Evolutionary conservation across 2,113 vertebrate species (phyloP), one percentile per base, ranked within the genome.

Genomic region (Eublepharis macularius): DNA sequence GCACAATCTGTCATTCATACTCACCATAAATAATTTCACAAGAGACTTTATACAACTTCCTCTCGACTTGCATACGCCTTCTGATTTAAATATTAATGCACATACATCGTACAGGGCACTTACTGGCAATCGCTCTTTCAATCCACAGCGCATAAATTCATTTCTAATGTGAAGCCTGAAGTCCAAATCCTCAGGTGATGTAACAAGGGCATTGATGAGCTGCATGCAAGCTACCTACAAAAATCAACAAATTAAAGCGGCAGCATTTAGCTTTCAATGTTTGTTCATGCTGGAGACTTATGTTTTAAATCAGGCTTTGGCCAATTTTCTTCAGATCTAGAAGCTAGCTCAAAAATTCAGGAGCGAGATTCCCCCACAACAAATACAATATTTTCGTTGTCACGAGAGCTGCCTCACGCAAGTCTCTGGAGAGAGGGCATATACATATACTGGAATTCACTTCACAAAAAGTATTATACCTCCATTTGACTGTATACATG

Each of bases 191-290:
- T 99, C 99, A 89, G 98, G 98, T 94, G 98, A 99, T 49, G 98
- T 99, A 95, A 99, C 97, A 1, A 99, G 97, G 81, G 99, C 99
- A 95, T 99, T 99, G 96, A 99, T 99, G 92, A 99, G 97, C 95
- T 99, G 99, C 99, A 99, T 99, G 87, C 98, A 99, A 66, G 99
- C 98, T 91, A 99, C 97, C 99, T 99, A 91, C 54, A 96, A 96
- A 0, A 95, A 36, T 96, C 76, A 70, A 95, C 43, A 92, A 91
- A 84, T 87, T 82, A 41, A 91, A 79, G 76, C 19, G 47, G 32
- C 4, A 47, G 86, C 68, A 92, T 34, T 80, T 78, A 65, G 10
- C 77, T 89, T 90, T 92, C 85, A 83, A n/a, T 69, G 87, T 54
- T 32, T 92, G 65, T 47, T 86, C 69, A 78, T 79, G 17, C 24